phyloP scores from a whole-genome alignment of 2,888 invertebrate genomes.

The Ganaspis brasiliensis region DNA sequence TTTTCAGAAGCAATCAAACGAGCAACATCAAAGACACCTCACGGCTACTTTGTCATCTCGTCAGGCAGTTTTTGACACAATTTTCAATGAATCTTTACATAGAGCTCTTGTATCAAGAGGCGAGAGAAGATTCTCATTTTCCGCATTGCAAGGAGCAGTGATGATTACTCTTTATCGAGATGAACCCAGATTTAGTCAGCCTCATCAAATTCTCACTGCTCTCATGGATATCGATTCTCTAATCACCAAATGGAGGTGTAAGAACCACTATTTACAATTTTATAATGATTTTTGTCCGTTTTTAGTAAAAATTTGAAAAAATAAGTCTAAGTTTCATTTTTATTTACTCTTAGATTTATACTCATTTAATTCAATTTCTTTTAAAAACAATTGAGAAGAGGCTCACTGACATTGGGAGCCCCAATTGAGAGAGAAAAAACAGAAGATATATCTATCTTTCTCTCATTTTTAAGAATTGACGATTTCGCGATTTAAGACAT shows the following conservation, averaged over 20 bases:
- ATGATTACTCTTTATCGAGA: slow-evolving; percentile 99
- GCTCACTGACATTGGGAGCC: too few species aligned
- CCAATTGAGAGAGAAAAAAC: too few species aligned
- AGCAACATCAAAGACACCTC: slow-evolving; percentile 85
- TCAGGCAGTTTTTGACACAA: slow-evolving; percentile 92
- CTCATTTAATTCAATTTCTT: too few species aligned
- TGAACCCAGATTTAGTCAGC: slow-evolving; percentile 98
- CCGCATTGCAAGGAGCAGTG: slow-evolving; percentile 97
- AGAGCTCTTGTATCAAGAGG: slow-evolving; percentile 92
- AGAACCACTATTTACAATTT: slow-evolving; percentile 74
- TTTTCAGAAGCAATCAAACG: slow-evolving; percentile 84
- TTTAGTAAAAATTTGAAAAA: not conserved
- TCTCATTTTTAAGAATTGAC: too few species aligned
- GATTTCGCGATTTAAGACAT: too few species aligned
- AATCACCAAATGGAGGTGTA: slow-evolving; percentile 99
- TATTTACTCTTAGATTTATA: too few species aligned
- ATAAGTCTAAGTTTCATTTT: not conserved
- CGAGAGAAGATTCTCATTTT: slow-evolving; percentile 93
- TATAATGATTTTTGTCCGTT: not conserved
- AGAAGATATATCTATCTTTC: too few species aligned
- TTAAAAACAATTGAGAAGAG: too few species aligned
- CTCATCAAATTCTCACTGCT: slow-evolving; percentile 95
- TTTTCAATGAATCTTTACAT: slow-evolving; percentile 93
- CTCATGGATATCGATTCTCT: slow-evolving; percentile 99
- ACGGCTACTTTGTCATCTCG: slow-evolving; percentile 89